phyloP scores from a whole-genome alignment of 2,113 vertebrate genomes.

The Sprattus sprattus region DNA sequence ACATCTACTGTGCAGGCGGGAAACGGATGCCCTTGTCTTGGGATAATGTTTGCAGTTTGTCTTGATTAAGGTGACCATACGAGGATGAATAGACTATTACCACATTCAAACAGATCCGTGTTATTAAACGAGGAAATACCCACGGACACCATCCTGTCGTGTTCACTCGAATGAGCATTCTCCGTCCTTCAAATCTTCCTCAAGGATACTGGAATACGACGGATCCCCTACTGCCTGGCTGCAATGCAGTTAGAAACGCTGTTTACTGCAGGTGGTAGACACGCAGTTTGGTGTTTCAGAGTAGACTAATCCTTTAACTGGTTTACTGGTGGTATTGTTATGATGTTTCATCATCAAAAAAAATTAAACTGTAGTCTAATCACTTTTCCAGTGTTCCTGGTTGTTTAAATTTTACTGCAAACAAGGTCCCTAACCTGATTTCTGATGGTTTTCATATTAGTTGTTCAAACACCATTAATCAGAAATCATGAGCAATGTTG shows the following conservation, averaged over 20 bases:
- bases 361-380: no score
- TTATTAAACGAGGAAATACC: background rate
- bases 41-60: background rate
- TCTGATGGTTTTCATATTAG: no score
- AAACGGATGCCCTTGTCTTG: conserved; percentile 9
- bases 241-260: background rate
- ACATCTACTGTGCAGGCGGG: conserved; percentile 49
- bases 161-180: background rate
- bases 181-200: background rate
- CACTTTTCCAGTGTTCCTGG: no score
- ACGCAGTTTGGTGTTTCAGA: background rate
- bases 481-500: no score
- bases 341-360: background rate
- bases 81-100: background rate
- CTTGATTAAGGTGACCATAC: background rate
- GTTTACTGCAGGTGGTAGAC: background rate
- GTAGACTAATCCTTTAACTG: background rate
- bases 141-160: background rate
- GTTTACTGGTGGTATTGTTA: background rate
- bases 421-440: no score
- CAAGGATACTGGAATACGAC: background rate
- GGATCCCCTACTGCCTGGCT: background rate
- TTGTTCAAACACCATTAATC: no score
- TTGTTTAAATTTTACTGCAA: no score
- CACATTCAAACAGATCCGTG: background rate